These are phyloP conservation scores for Taenioides sp. DNA, from an alignment of 2,797 vertebrate genomes.

Conservation along the genomic window DNA sequence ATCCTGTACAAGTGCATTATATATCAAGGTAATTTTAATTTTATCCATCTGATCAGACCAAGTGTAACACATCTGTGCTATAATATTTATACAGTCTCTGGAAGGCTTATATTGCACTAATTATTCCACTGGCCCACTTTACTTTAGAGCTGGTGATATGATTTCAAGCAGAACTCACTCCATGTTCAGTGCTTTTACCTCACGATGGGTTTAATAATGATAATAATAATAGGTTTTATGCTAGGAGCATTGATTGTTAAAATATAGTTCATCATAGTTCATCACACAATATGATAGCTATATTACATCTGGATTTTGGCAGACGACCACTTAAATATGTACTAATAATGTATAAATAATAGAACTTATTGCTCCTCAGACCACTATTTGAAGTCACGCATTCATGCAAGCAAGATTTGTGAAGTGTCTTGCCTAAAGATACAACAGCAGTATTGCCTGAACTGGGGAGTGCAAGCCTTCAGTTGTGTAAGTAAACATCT, in stretches of 20 bases:
- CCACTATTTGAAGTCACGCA: too few relatives aligned
- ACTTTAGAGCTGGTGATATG: slow-evolving; percentile 17
- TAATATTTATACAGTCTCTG: not conserved
- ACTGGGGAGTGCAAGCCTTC: not conserved
- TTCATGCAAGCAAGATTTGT: not conserved
- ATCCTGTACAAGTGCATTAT: not conserved
- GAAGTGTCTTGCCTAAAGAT: not conserved
- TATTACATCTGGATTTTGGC: too few relatives aligned
- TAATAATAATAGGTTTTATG: too few relatives aligned
- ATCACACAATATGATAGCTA: not conserved
- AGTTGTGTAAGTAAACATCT: not conserved
- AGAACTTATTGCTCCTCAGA: too few relatives aligned
- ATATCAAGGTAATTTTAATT: slow-evolving; percentile 1
- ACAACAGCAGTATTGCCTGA: too few relatives aligned
- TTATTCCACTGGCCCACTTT: slow-evolving; percentile 11
- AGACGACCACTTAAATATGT: too few relatives aligned
- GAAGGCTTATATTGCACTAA: slow-evolving; percentile 2
- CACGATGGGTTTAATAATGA: slow-evolving; percentile 27
- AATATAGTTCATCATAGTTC: not conserved
- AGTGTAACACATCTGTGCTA: not conserved
- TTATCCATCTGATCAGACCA: not conserved
- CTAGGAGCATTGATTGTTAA: not conserved
- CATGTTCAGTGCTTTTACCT: slow-evolving; percentile 31
- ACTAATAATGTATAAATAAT: too few relatives aligned
- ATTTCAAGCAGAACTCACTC: slow-evolving; percentile 33